phyloP scores from a whole-genome alignment of 2,888 invertebrate species.

The Epiblema foenella region DNA sequence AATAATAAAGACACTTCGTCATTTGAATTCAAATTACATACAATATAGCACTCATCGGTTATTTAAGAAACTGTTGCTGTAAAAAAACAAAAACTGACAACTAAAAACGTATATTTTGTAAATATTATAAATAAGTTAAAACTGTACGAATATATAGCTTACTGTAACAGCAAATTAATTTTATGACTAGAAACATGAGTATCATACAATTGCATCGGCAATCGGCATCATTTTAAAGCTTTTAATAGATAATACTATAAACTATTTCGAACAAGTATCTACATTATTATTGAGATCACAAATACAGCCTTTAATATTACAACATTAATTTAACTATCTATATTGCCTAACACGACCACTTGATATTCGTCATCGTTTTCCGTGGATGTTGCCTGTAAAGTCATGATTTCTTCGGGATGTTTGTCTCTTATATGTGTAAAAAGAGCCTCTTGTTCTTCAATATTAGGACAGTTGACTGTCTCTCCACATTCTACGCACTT shows the following conservation, averaged over 20 bases:
- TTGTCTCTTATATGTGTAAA: slow-evolving; percentile 23
- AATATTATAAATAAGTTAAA: neutral
- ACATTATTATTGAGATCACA: neutral
- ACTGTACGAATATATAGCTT: neutral
- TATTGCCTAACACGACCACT: slow-evolving; percentile 15
- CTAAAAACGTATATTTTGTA: neutral
- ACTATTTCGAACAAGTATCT: neutral
- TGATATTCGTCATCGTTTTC: slow-evolving; percentile 21
- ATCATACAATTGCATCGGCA: neutral
- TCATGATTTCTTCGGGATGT: slow-evolving; percentile 30
- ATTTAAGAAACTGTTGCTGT: neutral
- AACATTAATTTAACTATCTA: slow-evolving; percentile 3
- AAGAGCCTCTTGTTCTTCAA: slow-evolving; percentile 16
- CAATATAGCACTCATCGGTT: neutral
- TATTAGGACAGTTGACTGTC: neutral
- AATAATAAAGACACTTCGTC: neutral
- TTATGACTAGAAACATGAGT: slow-evolving; percentile 5
- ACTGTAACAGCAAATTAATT: neutral
- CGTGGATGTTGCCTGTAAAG: slow-evolving; percentile 12
- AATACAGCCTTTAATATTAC: neutral
- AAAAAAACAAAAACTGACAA: neutral
- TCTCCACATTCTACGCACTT: slow-evolving; percentile 24
- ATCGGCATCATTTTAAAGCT: neutral
- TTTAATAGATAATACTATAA: neutral
- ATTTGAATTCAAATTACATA: neutral